A percentile compares a stretch with the other conserved stretches of the same genome.
phyloP scores from a whole-genome alignment of 2,888 invertebrate genomes.

The Phyllotreta cruciferae region DNA sequence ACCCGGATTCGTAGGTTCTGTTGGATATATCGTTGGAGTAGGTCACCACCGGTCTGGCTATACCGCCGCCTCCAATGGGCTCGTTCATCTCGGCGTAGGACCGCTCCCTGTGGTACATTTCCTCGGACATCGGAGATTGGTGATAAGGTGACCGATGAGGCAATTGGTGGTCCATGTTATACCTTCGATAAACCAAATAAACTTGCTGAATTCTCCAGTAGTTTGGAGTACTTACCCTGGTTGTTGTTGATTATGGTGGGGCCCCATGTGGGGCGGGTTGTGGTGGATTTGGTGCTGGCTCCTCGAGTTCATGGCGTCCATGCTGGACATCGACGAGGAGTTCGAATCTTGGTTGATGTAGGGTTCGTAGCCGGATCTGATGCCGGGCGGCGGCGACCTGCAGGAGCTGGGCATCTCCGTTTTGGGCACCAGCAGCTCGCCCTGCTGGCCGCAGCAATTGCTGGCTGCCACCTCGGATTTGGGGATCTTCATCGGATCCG shows the following conservation, averaged over 20 bases:
- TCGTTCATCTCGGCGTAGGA: slow-evolving; percentile 71
- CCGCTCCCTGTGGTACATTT: slow-evolving; percentile 61
- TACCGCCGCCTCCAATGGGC: slow-evolving; percentile 61
- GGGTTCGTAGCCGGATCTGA: slow-evolving; percentile 66
- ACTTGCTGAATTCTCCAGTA: background rate
- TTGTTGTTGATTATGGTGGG: slow-evolving; percentile 64
- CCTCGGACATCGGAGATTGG: slow-evolving; percentile 67
- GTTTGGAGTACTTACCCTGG: slow-evolving; percentile 35
- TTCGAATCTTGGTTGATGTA: slow-evolving; percentile 75
- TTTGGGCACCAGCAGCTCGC: slow-evolving; percentile 72
- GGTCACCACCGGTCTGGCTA: slow-evolving; percentile 66
- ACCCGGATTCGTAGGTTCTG: slow-evolving; percentile 62
- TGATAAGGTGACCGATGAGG: slow-evolving; percentile 69
- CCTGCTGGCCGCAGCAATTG: slow-evolving; percentile 61
- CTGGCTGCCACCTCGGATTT: slow-evolving; percentile 61
- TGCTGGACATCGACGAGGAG: slow-evolving; percentile 72
- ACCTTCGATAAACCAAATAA: slow-evolving; percentile 52
- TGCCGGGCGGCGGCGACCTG: slow-evolving; percentile 61
- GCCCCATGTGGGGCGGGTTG: slow-evolving; percentile 46
- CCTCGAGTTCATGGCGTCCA: slow-evolving; percentile 68
- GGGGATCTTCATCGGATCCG: slow-evolving; percentile 62
- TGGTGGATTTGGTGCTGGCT: slow-evolving; percentile 61
- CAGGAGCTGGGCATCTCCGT: slow-evolving; percentile 63
- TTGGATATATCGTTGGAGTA: slow-evolving; percentile 65
- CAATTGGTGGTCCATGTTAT: slow-evolving; percentile 62